Percentiles rank a stretch among this genome's conserved stretches.
These are phyloP conservation scores for Hipposideros larvatus DNA, from an alignment of 2,797 vertebrate genomes.

Conservation along the genomic window DNA sequence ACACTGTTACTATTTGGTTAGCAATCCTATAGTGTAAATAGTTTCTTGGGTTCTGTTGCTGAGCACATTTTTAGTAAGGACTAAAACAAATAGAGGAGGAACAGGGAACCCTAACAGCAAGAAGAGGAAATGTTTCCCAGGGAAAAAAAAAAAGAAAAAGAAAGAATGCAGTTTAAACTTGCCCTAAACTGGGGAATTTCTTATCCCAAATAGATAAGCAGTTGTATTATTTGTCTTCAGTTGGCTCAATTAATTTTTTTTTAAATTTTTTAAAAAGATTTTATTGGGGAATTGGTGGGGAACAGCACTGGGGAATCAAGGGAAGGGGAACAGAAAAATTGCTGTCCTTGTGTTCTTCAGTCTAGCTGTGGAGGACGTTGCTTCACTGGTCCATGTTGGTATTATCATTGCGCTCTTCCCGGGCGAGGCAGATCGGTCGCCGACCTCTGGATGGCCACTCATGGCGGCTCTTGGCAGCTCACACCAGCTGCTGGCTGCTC, in stretches of 20 bases:
- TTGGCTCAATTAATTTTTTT: background rate
- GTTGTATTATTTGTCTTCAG: conserved; percentile 13
- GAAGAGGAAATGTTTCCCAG: background rate
- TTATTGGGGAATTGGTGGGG: no score
- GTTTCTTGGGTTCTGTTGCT: conserved; percentile 16
- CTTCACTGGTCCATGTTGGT: no score
- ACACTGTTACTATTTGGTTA: conserved; percentile 48
- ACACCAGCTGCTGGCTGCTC: no score
- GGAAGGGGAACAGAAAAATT: no score
- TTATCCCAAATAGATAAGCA: background rate
- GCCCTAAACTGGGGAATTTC: background rate
- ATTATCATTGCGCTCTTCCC: no score
- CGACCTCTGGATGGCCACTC: no score
- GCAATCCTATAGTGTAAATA: background rate
- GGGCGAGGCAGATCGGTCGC: no score
- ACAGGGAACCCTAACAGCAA: background rate
- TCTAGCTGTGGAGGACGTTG: no score
- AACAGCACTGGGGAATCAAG: no score
- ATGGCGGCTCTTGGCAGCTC: no score
- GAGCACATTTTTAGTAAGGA: conserved; percentile 4
- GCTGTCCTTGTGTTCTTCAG: no score
- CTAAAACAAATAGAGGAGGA: conserved; percentile 36
- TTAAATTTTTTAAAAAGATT: no score
- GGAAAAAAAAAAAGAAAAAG: background rate
- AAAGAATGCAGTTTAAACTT: background rate